Conservation (phyloP, 2,113 vertebrate species). For the Ptychochromis oligacanthus region DNA sequence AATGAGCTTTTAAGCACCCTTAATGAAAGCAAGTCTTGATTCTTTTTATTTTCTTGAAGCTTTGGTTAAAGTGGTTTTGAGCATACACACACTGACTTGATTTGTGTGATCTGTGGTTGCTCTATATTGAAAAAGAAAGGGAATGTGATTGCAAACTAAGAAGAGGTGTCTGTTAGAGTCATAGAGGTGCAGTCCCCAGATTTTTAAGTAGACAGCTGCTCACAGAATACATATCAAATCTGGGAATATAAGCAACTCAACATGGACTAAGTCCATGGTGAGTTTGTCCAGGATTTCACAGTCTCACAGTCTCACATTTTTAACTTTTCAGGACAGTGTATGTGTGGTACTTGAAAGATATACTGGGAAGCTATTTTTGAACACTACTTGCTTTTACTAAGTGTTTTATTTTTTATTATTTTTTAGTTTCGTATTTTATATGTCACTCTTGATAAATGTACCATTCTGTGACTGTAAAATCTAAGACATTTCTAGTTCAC, state of each 20-base stretch:
- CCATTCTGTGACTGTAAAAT: neutral
- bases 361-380: neutral
- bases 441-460: neutral
- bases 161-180: neutral
- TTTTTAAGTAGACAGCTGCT: conserved; percentile 24
- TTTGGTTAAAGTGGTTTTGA: conserved; percentile 10
- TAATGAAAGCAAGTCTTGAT: conserved; percentile 58
- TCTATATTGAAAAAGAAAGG: conserved; percentile 31
- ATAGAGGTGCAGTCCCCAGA: conserved; percentile 5
- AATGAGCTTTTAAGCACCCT: conserved; percentile 69
- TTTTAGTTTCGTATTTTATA: neutral
- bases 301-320: neutral
- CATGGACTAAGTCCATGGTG: neutral
- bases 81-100: conserved; percentile 28
- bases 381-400: neutral
- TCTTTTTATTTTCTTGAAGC: conserved; percentile 11
- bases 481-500: neutral
- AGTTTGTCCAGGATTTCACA: conserved; percentile 32
- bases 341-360: neutral
- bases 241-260: neutral
- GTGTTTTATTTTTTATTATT: neutral
- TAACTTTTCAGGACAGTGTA: neutral
- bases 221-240: neutral
- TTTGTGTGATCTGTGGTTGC: conserved; percentile 39
- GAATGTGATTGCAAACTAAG: conserved; percentile 19